phyloP scores from a whole-genome alignment of 1,140 invertebrate species.

The Mamestra configurata region DNA sequence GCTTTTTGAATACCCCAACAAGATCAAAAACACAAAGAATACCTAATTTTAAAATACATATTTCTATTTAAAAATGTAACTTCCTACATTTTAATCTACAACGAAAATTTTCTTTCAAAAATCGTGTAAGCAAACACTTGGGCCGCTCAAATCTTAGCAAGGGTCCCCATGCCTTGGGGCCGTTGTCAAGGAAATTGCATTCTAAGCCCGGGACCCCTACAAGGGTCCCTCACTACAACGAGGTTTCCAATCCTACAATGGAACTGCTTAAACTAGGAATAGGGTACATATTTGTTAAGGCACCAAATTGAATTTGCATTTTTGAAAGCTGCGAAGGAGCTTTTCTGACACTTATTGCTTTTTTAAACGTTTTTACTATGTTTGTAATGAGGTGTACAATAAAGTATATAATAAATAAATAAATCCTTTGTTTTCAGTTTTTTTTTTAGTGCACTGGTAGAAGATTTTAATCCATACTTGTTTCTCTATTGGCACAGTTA shows the following conservation, averaged over 20 bases:
- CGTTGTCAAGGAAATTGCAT: conserved; percentile 80
- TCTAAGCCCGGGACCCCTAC: conserved; percentile 67
- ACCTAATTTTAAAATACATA: no score
- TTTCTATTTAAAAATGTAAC: neutral
- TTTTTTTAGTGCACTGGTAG: no score
- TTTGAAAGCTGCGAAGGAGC: neutral
- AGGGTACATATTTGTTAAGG: neutral
- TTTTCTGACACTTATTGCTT: no score
- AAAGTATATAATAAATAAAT: no score
- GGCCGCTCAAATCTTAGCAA: conserved; percentile 66
- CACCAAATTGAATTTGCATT: neutral
- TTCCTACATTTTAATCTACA: neutral
- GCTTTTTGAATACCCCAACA: no score
- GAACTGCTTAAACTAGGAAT: conserved; percentile 58
- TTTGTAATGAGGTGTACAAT: no score
- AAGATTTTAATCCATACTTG: no score
- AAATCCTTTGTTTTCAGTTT: no score
- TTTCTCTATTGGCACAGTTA: no score
- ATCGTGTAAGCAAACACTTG: conserved; percentile 52
- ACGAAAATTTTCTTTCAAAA: conserved; percentile 29
- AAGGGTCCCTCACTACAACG: conserved; percentile 31
- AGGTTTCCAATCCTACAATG: conserved; percentile 52
- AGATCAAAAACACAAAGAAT: no score
- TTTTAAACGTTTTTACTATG: no score
- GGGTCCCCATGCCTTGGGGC: conserved; percentile 61